Base-by-base conservation (phyloP, 1,140 invertebrate species). In the Zaprionus capensis region DNA sequence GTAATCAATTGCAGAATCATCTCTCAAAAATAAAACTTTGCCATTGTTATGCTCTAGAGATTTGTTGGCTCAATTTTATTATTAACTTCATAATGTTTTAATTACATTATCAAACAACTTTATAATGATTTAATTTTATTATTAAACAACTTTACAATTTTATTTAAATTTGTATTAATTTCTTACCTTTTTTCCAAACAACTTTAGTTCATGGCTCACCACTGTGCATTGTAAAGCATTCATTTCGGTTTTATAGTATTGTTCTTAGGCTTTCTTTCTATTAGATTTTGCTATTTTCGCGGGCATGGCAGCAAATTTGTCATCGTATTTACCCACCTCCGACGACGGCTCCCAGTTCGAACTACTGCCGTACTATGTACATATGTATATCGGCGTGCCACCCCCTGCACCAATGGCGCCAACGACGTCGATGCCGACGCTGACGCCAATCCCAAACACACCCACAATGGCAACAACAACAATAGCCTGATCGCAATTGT, bases 291-390 rank as follows among this genome's bases (percentile, higher is more conserved):
- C 66, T 71, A 56, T 66, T 75, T 67, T 76, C 59, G 68, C 67
- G 69, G 64, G 75, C 71, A 73, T 73, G 64, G 75, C 75, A 71
- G 53, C 58, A 68, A 77, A 78, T 78, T 81, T 78, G 79, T 81
- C 71, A 67, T 56, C 56, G 68, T 65, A 61, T 76, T 76, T 76
- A 71, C 61, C 62, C 57, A 72, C 14, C 41, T 17, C 41, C 63
- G 26, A 38, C 63, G 26, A 46, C 28, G 69, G 61, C 49, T 64
- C 38, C 38, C 72, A 41, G 53, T 65, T 41, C 34, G 34, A 17
- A 75, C 61, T 64, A 71, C 67, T 44, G 67, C 58, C 26, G 36
- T 53, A 63, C 44, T 34, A 38, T 15, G 31, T 34, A 49, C 0
- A 7, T 15, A 41, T 14, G 61, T 36, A 51, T n/a, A 62, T 41